Evolutionary conservation across 2,888 invertebrate species (phyloP).

Genomic region (Ophion ellenae): DNA sequence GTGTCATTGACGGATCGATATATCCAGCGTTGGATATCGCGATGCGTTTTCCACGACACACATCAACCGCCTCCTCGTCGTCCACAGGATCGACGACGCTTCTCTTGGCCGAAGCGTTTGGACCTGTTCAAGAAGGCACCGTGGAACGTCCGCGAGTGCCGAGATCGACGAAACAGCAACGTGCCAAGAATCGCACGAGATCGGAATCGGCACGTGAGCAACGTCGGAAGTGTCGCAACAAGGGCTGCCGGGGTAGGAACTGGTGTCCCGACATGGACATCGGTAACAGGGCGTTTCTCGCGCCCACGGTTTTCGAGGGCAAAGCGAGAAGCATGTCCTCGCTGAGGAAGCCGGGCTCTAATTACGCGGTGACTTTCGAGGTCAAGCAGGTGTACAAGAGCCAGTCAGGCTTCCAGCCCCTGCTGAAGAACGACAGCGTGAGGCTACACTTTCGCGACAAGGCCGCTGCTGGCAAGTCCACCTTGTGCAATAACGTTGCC

Average conservation of each 20-base stretch:
- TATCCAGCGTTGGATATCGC: constrained; percentile 54
- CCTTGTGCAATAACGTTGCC: constrained; percentile 78
- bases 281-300: constrained; percentile 87
- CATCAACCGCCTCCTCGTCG: constrained; percentile 70
- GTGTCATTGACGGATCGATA: constrained; percentile 46
- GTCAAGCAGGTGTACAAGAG: constrained; percentile 88
- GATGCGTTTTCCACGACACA: constrained; percentile 67
- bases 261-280: constrained; percentile 88
- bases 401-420: constrained; percentile 83
- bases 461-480: constrained; percentile 79
- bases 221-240: constrained; percentile 79
- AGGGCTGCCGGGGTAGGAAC: constrained; percentile 72
- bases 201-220: constrained; percentile 80
- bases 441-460: constrained; percentile 85
- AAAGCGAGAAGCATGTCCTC: constrained; percentile 88
- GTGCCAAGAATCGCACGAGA: constrained; percentile 75
- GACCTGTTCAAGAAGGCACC: constrained; percentile 63
- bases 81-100: constrained; percentile 58
- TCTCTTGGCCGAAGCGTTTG: constrained; percentile 60
- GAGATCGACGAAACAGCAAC: constrained; percentile 73
- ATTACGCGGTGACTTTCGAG: constrained; percentile 88
- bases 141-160: constrained; percentile 70
- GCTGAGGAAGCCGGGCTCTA: constrained; percentile 84
- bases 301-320: constrained; percentile 88
- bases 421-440: constrained; percentile 84